Base-by-base conservation (phyloP, 2,113 vertebrate genomes). In the Melanocharis versteri region DNA sequence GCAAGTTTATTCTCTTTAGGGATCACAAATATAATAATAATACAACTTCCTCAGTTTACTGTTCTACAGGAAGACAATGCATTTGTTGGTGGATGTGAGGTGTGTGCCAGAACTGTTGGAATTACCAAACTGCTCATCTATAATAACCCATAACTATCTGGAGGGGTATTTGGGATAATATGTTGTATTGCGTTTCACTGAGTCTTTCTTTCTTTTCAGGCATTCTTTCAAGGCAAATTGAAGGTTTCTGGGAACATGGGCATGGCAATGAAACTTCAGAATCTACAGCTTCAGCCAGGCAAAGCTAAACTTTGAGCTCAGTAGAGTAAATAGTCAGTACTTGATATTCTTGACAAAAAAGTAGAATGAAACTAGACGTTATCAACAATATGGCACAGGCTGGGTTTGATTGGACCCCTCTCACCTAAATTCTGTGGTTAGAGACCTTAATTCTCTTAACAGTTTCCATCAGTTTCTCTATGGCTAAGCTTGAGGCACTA, bases 241-340 rank as follows among this genome's bases (percentile, higher is more conserved):
- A 99, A 99, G 98, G 95, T 99, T 81, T 85, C 98, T 84, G 99
- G 99, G 60, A 99, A 99, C 97, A 99, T 99, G 99, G 98, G 98
- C 62, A 96, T 99, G 98, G 99, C 99, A 65, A 98, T 99, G 99
- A 99, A 99, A 97, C 98, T 99, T 89, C 99, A 99, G 95, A 99
- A 75, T 83, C 98, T 99, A 66, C 99, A 99, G 87, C 96, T 99
- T 62, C 95, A 98, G 77, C 97, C 98, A 4, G 98, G 93, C 91
- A 99, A 99, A 97, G 98, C 99, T 93, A 99, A 99, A 96, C 98
- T 99, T 97, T 99, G 98, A 99, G 65, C 57, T 90, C n/a, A 47
- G 75, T 65, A 69, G 47, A 70, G 69, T 75, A 50, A 92, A 93
- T 70, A 92, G 77, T 93, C 85, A 96, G 79, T 87, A 95, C 31